A percentile compares a stretch with the other conserved stretches of the same genome.
Evolutionary conservation across 2,888 invertebrate species (phyloP).

Genomic region (Patella depressa): DNA sequence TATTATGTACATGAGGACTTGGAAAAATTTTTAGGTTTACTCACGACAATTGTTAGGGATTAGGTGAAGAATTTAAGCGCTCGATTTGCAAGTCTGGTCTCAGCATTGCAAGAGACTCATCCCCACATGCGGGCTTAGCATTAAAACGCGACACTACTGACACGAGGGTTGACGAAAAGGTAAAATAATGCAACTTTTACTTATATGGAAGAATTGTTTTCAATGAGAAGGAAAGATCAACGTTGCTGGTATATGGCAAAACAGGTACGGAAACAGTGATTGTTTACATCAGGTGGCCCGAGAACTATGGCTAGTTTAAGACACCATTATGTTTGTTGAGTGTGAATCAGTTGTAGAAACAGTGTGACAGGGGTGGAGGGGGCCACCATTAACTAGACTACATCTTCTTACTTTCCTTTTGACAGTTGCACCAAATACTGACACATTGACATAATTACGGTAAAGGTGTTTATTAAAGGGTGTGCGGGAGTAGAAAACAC

Average conservation of each 20-base stretch:
- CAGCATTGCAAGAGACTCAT: slow-evolving; percentile 25
- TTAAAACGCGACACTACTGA: slow-evolving; percentile 11
- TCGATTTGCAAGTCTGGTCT: slow-evolving; percentile 16
- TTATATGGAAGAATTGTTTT: slow-evolving; percentile 16
- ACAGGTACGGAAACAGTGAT: background rate
- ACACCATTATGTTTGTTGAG: slow-evolving; percentile 7
- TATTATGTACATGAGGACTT: slow-evolving; percentile 31
- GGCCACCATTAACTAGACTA: background rate
- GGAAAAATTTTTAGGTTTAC: slow-evolving; percentile 33
- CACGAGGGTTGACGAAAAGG: background rate
- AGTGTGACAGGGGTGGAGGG: slow-evolving; percentile 12
- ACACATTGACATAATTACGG: slow-evolving; percentile 5
- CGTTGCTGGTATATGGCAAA: slow-evolving; percentile 7
- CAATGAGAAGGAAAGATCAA: slow-evolving; percentile 10
- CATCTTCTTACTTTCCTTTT: slow-evolving; percentile 1
- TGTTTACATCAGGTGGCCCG: slow-evolving; percentile 8
- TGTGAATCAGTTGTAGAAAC: slow-evolving; percentile 3
- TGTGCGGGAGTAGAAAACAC: no score
- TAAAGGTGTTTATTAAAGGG: no score
- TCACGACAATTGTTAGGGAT: slow-evolving; percentile 34
- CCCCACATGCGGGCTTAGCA: slow-evolving; percentile 21
- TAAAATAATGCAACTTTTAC: slow-evolving; percentile 27
- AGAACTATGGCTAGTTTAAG: slow-evolving; percentile 3
- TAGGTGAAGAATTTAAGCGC: slow-evolving; percentile 25
- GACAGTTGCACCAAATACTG: slow-evolving; percentile 7